phyloP scores from a whole-genome alignment of 2,797 vertebrate species.

The Tauraco hartlaubi region DNA sequence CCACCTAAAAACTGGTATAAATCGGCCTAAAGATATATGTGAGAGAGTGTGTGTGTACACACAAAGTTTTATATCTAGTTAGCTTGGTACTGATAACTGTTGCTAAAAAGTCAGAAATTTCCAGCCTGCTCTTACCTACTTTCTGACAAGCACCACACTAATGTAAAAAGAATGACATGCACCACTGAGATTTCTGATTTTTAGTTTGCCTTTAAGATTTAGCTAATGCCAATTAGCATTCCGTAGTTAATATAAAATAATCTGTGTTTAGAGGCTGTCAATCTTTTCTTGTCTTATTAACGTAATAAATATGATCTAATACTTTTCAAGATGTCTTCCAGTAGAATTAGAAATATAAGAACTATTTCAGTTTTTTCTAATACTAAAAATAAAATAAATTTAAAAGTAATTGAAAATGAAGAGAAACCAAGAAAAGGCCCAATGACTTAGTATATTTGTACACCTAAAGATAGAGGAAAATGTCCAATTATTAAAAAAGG shows the following conservation, averaged over 20 bases:
- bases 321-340: not conserved
- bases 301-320: not conserved
- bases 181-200: not conserved
- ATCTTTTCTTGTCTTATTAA: not conserved
- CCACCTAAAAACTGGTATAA: not conserved
- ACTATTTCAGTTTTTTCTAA: not conserved
- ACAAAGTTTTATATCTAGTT: not conserved
- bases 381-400: not conserved
- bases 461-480: not conserved
- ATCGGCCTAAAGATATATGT: not conserved
- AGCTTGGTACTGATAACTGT: not conserved
- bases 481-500: not conserved
- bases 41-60: not conserved
- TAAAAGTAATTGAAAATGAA: not conserved
- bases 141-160: not conserved
- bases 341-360: not conserved
- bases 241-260: not conserved
- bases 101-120: not conserved
- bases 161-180: not conserved
- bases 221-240: not conserved
- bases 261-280: not conserved
- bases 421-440: not conserved
- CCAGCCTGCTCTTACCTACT: not conserved
- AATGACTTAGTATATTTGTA: not conserved
- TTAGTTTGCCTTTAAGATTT: conserved; percentile 12